Percentiles rank a stretch among this genome's conserved stretches.
phyloP scores from a whole-genome alignment of 1,140 invertebrate genomes.

The Bombus huntii region DNA sequence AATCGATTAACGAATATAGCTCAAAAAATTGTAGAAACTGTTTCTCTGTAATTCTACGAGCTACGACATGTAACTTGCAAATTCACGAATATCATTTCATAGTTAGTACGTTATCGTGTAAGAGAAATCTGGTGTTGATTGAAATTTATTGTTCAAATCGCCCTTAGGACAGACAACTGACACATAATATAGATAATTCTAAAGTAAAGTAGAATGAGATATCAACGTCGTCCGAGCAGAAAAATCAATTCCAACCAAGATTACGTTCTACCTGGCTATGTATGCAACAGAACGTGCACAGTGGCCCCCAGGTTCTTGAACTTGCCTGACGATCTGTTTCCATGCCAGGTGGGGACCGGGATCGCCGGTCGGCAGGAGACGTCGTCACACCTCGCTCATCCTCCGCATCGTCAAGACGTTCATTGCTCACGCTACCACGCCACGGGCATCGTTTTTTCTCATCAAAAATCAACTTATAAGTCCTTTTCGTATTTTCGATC shows the following conservation, averaged over 20 bases:
- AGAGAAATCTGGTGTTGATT: neutral
- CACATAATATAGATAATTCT: neutral
- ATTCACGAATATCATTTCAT: no score
- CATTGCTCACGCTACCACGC: constrained; percentile 24
- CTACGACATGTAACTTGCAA: no score
- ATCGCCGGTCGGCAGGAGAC: constrained; percentile 60
- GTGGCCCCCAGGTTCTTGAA: constrained; percentile 67
- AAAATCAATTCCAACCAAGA: constrained; percentile 17
- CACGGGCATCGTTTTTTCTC: constrained; percentile 16
- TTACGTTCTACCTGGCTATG: constrained; percentile 33
- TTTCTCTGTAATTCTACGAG: no score
- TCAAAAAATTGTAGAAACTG: no score
- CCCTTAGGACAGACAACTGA: neutral
- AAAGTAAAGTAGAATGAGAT: neutral
- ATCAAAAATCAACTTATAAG: neutral
- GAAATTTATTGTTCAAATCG: neutral
- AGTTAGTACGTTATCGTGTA: no score
- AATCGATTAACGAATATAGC: neutral
- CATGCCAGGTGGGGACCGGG: constrained; percentile 64
- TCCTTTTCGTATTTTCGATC: constrained; percentile 1
- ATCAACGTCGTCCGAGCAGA: neutral
- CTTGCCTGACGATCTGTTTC: constrained; percentile 62
- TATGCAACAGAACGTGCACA: constrained; percentile 31
- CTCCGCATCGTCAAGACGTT: constrained; percentile 60
- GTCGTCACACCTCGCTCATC: constrained; percentile 63